Evolutionary conservation across 2,888 invertebrate genomes (phyloP).

Genomic region (Sceliomorpha sp.): DNA sequence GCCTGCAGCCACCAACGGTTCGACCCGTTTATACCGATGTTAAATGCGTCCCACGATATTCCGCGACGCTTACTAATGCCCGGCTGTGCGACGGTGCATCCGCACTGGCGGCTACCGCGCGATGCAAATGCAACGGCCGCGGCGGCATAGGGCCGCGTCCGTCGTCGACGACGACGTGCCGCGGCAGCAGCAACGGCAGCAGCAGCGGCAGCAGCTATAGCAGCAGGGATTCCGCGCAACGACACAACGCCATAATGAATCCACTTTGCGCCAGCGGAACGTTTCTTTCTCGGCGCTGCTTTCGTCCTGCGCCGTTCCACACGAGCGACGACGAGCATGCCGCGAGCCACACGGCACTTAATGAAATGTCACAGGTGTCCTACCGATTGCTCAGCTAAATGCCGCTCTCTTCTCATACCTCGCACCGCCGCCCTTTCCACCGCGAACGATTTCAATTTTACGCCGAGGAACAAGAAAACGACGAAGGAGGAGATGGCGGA

Average conservation of each 20-base stretch:
- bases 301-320: slow-evolving; percentile 46
- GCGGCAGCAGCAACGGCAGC: no score
- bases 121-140: slow-evolving; percentile 66
- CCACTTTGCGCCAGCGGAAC: no score
- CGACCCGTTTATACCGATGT: slow-evolving; percentile 74
- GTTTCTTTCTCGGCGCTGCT: slow-evolving; percentile 39
- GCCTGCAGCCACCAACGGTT: slow-evolving; percentile 62
- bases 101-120: slow-evolving; percentile 66
- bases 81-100: slow-evolving; percentile 62
- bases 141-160: slow-evolving; percentile 22
- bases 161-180: no score
- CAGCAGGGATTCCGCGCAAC: no score
- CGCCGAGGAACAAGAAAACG: no score
- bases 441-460: slow-evolving; percentile 65
- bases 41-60: slow-evolving; percentile 77
- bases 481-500: no score
- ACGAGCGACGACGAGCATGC: slow-evolving; percentile 45
- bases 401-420: slow-evolving; percentile 74
- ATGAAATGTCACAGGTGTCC: slow-evolving; percentile 80
- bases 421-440: slow-evolving; percentile 59
- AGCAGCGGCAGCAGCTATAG: no score
- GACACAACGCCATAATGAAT: no score
- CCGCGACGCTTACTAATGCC: slow-evolving; percentile 77
- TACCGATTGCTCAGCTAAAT: slow-evolving; percentile 76
- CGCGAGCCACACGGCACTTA: slow-evolving; percentile 69